phyloP scores from a whole-genome alignment of 2,888 invertebrate species.

The Hemithea aestivaria region DNA sequence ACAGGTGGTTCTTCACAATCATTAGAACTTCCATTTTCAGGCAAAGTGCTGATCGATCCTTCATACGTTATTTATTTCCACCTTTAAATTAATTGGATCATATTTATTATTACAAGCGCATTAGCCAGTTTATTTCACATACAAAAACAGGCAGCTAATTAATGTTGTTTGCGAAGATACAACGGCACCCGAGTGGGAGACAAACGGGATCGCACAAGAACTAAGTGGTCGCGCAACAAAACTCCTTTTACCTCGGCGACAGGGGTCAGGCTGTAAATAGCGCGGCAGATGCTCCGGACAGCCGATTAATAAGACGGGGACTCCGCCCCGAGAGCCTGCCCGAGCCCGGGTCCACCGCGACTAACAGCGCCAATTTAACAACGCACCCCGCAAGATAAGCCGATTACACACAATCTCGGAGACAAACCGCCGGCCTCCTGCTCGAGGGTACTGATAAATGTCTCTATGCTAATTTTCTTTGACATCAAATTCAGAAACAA shows the following conservation, averaged over 20 bases:
- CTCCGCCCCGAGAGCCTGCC: constrained; percentile 50
- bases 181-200: constrained; percentile 24
- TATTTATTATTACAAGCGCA: constrained; percentile 7
- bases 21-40: constrained; percentile 24
- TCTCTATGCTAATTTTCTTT: constrained; percentile 42
- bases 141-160: constrained; percentile 23
- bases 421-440: constrained; percentile 40
- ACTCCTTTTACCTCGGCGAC: constrained; percentile 45
- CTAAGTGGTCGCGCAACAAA: constrained; percentile 48
- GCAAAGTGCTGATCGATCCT: constrained; percentile 20
- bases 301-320: constrained; percentile 73
- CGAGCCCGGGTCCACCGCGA: constrained; percentile 1
- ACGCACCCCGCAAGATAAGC: constrained; percentile 55
- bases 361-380: constrained; percentile 50
- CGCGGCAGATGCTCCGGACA: constrained; percentile 73
- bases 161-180: constrained; percentile 27
- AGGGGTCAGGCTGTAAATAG: constrained; percentile 68
- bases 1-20: constrained; percentile 17
- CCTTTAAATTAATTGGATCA: constrained; percentile 21
- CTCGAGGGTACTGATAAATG: constrained; percentile 33
- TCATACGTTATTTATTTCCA: constrained; percentile 23
- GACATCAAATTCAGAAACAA: constrained; percentile 29
- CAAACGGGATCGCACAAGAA: constrained; percentile 47
- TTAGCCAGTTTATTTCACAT: constrained; percentile 7
- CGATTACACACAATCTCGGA: constrained; percentile 55